Conservation (phyloP, 2,113 vertebrate species). For the Cariama cristata region DNA sequence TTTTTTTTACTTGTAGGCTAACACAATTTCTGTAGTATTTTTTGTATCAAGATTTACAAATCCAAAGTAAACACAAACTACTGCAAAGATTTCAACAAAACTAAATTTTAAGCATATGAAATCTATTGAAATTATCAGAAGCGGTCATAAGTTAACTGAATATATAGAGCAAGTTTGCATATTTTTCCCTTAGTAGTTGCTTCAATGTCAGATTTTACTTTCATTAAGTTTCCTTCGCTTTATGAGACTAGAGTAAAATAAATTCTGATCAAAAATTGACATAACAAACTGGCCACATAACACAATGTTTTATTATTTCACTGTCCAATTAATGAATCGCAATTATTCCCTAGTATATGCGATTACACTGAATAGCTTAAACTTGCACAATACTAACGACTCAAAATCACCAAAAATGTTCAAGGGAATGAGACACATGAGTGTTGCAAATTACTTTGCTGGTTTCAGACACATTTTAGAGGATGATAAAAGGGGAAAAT, state of each 20-base stretch:
- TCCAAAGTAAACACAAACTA: not conserved
- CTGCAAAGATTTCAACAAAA: not conserved
- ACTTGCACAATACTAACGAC: not conserved
- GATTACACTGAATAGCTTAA: not conserved
- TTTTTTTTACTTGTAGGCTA: not conserved
- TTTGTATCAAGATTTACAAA: not conserved
- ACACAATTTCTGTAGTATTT: not conserved
- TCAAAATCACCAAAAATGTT: not conserved
- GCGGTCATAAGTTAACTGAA: not conserved
- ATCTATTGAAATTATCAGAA: not conserved
- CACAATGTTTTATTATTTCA: not conserved
- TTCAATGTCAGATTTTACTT: not conserved
- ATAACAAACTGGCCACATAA: not conserved
- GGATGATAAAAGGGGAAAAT: not conserved
- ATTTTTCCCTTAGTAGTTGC: not conserved
- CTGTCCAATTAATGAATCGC: not conserved
- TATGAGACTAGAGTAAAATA: not conserved
- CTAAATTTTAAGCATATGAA: not conserved
- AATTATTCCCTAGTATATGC: not conserved
- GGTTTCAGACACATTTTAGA: not conserved
- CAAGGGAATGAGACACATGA: not conserved
- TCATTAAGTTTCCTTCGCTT: not conserved
- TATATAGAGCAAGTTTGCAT: not conserved
- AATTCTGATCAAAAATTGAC: not conserved
- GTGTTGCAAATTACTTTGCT: not conserved